A percentile compares a stretch with the other conserved stretches of the same genome.
phyloP scores from a whole-genome alignment of 2,888 invertebrate genomes.

The Limenitis camilla region DNA sequence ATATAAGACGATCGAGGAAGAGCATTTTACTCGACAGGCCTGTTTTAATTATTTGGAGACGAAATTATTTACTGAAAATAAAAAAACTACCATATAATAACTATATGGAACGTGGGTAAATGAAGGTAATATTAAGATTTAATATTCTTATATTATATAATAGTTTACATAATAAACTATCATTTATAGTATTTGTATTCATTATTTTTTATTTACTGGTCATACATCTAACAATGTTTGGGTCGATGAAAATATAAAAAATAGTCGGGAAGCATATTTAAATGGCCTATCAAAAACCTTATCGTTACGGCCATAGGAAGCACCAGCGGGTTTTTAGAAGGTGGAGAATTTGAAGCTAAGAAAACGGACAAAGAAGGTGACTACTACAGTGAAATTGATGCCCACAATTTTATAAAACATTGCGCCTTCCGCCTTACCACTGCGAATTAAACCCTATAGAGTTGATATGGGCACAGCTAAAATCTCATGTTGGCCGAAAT shows the following conservation, averaged over 20 bases:
- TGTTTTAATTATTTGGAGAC: slow-evolving; percentile 14
- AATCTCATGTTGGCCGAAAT: slow-evolving; percentile 7
- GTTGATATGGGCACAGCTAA: slow-evolving; percentile 10
- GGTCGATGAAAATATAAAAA: slow-evolving; percentile 11
- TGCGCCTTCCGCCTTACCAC: neutral
- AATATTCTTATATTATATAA: neutral
- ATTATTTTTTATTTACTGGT: neutral
- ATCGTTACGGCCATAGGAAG: slow-evolving; percentile 24
- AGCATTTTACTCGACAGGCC: slow-evolving; percentile 10
- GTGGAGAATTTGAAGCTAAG: slow-evolving; percentile 14
- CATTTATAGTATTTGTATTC: no score
- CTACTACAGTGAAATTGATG: neutral
- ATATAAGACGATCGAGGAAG: neutral
- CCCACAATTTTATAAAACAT: neutral
- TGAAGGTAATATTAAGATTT: slow-evolving; percentile 5
- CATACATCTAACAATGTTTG: slow-evolving; percentile 9
- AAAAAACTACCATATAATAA: slow-evolving; percentile 16
- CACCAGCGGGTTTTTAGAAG: slow-evolving; percentile 23
- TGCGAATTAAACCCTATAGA: no score
- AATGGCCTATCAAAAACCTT: slow-evolving; percentile 17
- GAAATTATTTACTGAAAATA: slow-evolving; percentile 16
- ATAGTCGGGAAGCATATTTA: slow-evolving; percentile 17
- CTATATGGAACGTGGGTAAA: slow-evolving; percentile 19
- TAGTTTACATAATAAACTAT: no score
- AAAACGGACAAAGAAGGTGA: neutral